These are phyloP conservation scores for Ciconia boyciana DNA, from an alignment of 2,113 vertebrate genomes.

Conservation along the genomic window DNA sequence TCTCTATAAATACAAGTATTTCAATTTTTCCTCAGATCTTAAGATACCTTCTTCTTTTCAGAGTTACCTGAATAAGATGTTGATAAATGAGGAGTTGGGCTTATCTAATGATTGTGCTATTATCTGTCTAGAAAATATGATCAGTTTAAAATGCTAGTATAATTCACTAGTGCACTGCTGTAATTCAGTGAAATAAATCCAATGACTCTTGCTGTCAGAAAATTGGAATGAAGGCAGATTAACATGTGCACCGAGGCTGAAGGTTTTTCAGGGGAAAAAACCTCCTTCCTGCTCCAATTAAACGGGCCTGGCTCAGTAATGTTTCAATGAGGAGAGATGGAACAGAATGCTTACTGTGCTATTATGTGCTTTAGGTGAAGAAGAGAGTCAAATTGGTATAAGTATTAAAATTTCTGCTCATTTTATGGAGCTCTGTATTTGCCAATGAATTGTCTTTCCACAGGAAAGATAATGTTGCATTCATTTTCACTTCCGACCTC, in stretches of 20 bases:
- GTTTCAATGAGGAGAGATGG: neutral
- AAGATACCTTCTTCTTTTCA: neutral
- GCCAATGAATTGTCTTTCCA: neutral
- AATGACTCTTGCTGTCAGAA: slow-evolving; percentile 12
- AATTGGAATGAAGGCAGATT: slow-evolving; percentile 26
- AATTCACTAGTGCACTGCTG: neutral
- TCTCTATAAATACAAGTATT: neutral
- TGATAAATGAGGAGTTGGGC: slow-evolving; percentile 3
- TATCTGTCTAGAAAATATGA: slow-evolving; percentile 28
- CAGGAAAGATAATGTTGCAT: neutral
- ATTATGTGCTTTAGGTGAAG: neutral
- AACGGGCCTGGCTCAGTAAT: neutral
- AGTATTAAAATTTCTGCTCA: neutral
- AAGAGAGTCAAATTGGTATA: neutral
- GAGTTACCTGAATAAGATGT: neutral
- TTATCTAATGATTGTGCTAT: neutral
- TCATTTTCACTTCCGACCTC: neutral
- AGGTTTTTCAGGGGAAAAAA: neutral
- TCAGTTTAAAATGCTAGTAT: neutral
- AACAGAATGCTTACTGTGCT: neutral
- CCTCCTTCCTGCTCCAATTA: neutral
- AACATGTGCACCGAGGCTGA: neutral
- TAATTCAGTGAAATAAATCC: slow-evolving; percentile 53
- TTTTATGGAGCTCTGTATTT: neutral
- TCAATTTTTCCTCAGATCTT: neutral